Base-by-base conservation (phyloP, 2,888 invertebrate species). In the Mellilla xanthometata region DNA sequence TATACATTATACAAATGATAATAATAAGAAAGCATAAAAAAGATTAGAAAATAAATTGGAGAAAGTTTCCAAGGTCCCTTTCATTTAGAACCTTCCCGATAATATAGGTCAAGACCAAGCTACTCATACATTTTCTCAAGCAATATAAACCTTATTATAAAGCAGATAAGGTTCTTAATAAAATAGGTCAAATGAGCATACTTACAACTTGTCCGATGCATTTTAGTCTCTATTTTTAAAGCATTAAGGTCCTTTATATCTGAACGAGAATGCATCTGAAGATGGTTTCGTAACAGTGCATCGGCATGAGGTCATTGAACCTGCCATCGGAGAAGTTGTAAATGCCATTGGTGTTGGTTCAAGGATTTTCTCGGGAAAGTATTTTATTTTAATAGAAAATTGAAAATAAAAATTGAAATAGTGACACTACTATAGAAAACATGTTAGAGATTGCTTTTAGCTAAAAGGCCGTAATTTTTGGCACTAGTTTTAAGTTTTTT, bases 301-400 rank as follows among this genome's bases (percentile, higher is more conserved):
- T 56, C 71, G 73, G 72, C 82, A 84, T 55, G 78, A 65, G 49
- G 76, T 78, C 64, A 68, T 54, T 52, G 69, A 59, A 72, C 76
- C 80, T 76, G 75, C 49, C 58, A 57, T 62, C 50, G 55, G 54
- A 70, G 66, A 65, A 59, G 46, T 59, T 60, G 56, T 54, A 50
- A 62, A 58, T 60, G 56, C 50, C 49, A 57, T 64, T 54, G 49
- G 53, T 19, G 15, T 19, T 19, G 15, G 15, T 19, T 3, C 15
- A 19, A 19, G 15, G 15, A 19, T 19, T 19, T 19, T 1, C 3
- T 5, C 6, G 6, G 6, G 15, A 19, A 19, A 1, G n/a, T n/a
- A n/a, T n/a, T n/a, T n/a, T n/a, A n/a, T n/a, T n/a, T n/a, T n/a
- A n/a, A n/a, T n/a, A n/a, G n/a, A n/a, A n/a, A n/a, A n/a, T n/a